phyloP scores from a whole-genome alignment of 2,797 vertebrate genomes.

The Eutrigla gurnardus region DNA sequence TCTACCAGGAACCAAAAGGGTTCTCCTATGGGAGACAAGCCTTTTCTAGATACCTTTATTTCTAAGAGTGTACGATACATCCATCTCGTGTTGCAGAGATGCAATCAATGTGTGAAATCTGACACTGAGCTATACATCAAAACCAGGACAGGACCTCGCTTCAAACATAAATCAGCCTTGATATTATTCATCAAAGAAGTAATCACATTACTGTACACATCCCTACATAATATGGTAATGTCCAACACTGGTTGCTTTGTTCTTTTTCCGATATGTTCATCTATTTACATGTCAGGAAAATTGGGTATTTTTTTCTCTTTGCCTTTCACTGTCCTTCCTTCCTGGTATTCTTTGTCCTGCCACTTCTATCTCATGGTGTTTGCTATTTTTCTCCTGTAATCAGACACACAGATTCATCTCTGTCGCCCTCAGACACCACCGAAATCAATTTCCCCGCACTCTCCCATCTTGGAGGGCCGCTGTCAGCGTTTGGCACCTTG shows the following conservation, averaged over 20 bases:
- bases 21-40: too few relatives aligned
- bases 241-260: neutral
- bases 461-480: conserved; percentile 69
- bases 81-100: neutral
- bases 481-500: conserved; percentile 73
- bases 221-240: neutral
- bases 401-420: conserved; percentile 80
- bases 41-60: too few relatives aligned
- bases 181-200: neutral
- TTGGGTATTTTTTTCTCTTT: neutral
- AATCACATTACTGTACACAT: neutral
- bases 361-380: conserved; percentile 64
- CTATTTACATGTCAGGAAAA: conserved; percentile 5
- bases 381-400: conserved; percentile 76
- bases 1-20: too few relatives aligned
- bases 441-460: conserved; percentile 81
- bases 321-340: conserved; percentile 13
- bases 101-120: neutral
- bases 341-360: conserved; percentile 43
- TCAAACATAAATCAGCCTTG: neutral
- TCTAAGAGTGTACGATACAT: neutral
- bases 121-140: conserved; percentile 14
- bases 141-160: neutral
- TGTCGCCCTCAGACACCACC: conserved; percentile 72
- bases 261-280: conserved; percentile 8